Conservation (phyloP, 2,113 vertebrate genomes). For the Caretta caretta region DNA sequence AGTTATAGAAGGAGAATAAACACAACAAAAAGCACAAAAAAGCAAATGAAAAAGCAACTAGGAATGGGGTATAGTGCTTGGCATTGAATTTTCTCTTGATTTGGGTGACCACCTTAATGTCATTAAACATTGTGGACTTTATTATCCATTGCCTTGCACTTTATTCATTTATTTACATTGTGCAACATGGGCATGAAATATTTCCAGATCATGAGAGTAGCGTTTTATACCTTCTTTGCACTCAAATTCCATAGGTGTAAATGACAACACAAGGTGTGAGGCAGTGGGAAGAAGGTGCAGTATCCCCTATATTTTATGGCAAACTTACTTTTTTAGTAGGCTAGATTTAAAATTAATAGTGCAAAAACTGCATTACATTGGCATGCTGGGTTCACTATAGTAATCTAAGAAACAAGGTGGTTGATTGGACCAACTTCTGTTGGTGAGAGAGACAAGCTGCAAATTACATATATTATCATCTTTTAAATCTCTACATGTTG, state of each 20-base stretch:
- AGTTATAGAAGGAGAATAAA: not conserved
- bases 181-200: not conserved
- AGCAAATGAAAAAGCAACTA: not conserved
- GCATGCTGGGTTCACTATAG: not conserved
- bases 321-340: not conserved
- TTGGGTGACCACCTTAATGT: constrained; percentile 1
- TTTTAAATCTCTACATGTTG: no score
- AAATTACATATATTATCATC: no score
- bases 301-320: constrained; percentile 50
- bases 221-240: not conserved
- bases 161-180: constrained; percentile 36
- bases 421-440: no score
- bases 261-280: constrained; percentile 15
- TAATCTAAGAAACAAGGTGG: no score
- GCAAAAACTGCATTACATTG: constrained; percentile 45
- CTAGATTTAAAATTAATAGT: constrained; percentile 52
- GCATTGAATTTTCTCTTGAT: not conserved
- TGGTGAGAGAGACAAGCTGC: no score
- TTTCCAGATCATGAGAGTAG: not conserved
- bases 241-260: constrained; percentile 31
- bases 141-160: constrained; percentile 32
- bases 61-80: not conserved
- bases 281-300: not conserved
- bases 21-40: not conserved
- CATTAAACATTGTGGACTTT: not conserved